Evolutionary conservation across 2,797 vertebrate genomes (phyloP).

Genomic region (Odontamblyopus rebecca): DNA sequence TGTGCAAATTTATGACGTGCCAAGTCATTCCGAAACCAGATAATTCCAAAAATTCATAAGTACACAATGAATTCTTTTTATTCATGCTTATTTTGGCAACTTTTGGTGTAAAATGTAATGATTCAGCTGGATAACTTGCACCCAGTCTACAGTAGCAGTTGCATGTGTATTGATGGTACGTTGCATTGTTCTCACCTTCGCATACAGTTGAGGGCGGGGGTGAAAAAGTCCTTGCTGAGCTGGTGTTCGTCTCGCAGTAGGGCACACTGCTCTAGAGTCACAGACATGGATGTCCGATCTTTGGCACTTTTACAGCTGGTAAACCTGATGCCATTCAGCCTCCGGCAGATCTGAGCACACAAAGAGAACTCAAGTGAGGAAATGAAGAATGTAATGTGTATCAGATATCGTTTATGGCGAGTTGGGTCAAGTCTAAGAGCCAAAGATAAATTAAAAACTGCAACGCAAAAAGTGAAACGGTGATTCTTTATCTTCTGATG

Average conservation of each 20-base stretch:
- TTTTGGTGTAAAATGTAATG: background rate
- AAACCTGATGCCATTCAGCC: constrained; percentile 94
- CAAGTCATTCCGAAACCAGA: no score
- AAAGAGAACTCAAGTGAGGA: background rate
- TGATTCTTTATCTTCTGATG: no score
- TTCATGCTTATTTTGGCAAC: background rate
- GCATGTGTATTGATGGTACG: background rate
- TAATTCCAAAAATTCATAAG: no score
- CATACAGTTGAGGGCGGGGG: constrained; percentile 95
- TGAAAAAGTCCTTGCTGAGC: constrained; percentile 93
- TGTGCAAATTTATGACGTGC: no score
- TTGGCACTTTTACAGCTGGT: constrained; percentile 99
- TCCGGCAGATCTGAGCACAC: constrained; percentile 88
- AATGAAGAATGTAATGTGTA: no score
- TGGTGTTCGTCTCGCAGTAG: constrained; percentile 94
- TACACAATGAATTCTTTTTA: no score
- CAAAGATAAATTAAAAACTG: no score
- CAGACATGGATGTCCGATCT: constrained; percentile 98
- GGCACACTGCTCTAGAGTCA: constrained; percentile 95
- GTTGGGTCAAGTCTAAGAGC: no score
- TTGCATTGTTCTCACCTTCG: constrained; percentile 83
- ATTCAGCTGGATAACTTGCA: constrained; percentile 14
- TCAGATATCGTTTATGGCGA: no score
- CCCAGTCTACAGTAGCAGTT: constrained; percentile 7
- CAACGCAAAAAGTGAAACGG: no score